phyloP scores from a whole-genome alignment of 2,888 invertebrate genomes.

The Nasonia oneida region DNA sequence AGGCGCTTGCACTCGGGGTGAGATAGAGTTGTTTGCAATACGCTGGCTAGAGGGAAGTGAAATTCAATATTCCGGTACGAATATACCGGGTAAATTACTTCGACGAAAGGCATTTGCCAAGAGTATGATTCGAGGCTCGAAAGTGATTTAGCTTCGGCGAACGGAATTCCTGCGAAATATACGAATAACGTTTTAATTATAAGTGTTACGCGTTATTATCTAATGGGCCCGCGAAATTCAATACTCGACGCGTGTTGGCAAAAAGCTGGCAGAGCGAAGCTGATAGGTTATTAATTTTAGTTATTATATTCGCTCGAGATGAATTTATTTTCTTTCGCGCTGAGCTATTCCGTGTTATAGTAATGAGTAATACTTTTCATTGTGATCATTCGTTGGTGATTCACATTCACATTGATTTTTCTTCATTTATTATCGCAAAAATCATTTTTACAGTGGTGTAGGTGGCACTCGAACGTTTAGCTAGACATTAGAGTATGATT shows the following conservation, averaged over 20 bases:
- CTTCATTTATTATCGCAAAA: neutral
- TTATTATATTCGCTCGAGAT: constrained; percentile 14
- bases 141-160: neutral
- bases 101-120: neutral
- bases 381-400: neutral
- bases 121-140: neutral
- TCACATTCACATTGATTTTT: neutral
- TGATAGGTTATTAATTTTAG: constrained; percentile 28
- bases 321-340: neutral
- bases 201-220: constrained; percentile 22
- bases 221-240: constrained; percentile 22
- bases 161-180: neutral
- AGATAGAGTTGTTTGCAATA: neutral
- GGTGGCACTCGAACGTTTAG: neutral
- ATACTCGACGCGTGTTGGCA: neutral
- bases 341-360: neutral
- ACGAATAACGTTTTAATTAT: neutral
- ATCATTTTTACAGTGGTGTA: neutral
- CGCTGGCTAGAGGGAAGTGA: neutral
- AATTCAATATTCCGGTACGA: neutral
- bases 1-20: neutral
- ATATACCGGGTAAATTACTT: neutral
- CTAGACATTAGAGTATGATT: neutral
- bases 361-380: constrained; percentile 4
- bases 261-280: neutral